Evolutionary conservation across 2,888 invertebrate genomes (phyloP), one percentile per base, ranked within the genome.

Genomic region (Brachyopa scutellaris): DNA sequence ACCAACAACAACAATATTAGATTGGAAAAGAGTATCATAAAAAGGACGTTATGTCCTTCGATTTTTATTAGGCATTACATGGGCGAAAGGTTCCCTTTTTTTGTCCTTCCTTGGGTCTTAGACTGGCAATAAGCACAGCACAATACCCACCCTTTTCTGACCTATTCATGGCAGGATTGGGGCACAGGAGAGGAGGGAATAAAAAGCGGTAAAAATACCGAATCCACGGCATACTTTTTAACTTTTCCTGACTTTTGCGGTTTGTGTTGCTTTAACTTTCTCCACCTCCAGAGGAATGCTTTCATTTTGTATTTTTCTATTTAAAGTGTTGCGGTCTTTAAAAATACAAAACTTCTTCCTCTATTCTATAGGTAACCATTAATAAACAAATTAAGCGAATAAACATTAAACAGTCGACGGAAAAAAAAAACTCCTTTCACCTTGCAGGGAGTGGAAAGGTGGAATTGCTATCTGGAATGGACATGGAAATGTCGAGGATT

Each of bases 41-140:
- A 67, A 66, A 42, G 49, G 66, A 42, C 26, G 17, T 51, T 38
- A 74, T 33, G 42, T 51, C 67, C 57, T 74, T 74, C 40, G 67
- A 57, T 33, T 74, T 74, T 59, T 51, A 51, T 67, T 49, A 26
- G 33, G 53, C 45, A 55, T 53, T 59, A 61, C 9, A 53, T 17
- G 40, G 29, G 40, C 21, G 19, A 76, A 53, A 19, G 53, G 42
- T 45, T 59, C 17, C 45, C 11, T 33, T 42, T 36, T 23, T 38
- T 64, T n/a, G n/a, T 42, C 9, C 38, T 47, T 19, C 11, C n/a
- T 19, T 33, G 11, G 1, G 8, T 29, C 29, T 6, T 40, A 6
- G 26, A 38, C 21, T 38, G n/a, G 26, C 38, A 40, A n/a, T 21
- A 57, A n/a, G n/a, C n/a, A n/a, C n/a, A n/a, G n/a, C 21, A 45